These are phyloP conservation scores for Diplosoma virens DNA, from an alignment of 23 tunicate genomes.

Conservation along the genomic window DNA sequence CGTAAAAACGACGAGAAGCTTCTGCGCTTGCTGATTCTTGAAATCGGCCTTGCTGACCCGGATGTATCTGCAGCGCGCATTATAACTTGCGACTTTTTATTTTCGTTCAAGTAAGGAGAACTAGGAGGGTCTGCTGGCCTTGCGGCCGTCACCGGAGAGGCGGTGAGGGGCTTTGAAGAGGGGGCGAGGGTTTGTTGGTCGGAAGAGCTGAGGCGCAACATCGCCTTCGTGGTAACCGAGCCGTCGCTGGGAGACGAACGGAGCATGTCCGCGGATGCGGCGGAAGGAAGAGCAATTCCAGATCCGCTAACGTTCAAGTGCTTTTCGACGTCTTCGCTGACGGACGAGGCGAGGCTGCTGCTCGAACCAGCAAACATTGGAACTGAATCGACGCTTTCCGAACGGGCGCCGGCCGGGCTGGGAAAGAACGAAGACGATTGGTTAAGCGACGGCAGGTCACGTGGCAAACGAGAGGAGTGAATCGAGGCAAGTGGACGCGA, in stretches of 20 bases:
- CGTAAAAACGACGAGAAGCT: neutral
- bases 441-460: too few species aligned
- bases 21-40: neutral
- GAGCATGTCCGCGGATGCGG: slow-evolving; percentile 2
- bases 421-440: too few species aligned
- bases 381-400: slow-evolving; percentile 1
- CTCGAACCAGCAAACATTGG: neutral
- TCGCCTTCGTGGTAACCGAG: neutral
- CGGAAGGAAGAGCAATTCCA: neutral
- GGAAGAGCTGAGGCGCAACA: slow-evolving; percentile 53
- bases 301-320: slow-evolving; percentile 1
- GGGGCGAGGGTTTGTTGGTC: slow-evolving; percentile 18
- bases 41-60: too few species aligned
- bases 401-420: neutral
- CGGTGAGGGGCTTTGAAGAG: too few species aligned
- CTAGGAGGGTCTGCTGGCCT: too few species aligned
- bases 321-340: slow-evolving; percentile 5
- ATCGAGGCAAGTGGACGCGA: too few species aligned
- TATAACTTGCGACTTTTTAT: too few species aligned
- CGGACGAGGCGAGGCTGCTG: neutral
- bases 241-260: neutral
- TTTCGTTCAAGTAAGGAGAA: too few species aligned
- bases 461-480: too few species aligned
- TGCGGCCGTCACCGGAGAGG: neutral
- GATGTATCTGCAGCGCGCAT: too few species aligned